Evolutionary conservation across 1,140 invertebrate species (phyloP).

Genomic region (Oppia nitens): DNA sequence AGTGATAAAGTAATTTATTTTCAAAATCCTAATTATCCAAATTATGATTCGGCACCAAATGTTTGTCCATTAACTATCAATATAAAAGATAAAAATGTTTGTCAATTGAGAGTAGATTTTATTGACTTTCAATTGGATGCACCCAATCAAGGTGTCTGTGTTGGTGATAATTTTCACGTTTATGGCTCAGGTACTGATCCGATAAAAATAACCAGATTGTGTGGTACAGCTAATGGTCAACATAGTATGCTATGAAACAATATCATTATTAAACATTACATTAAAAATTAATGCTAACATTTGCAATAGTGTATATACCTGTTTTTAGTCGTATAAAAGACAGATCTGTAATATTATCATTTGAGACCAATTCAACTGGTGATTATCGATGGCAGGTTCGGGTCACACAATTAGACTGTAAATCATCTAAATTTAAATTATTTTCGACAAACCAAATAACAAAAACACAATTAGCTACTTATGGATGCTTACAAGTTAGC

Average conservation of each 20-base stretch:
- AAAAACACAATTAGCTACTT: no score
- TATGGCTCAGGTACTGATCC: slow-evolving; percentile 23
- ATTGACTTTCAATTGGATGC: slow-evolving; percentile 36
- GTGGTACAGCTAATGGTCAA: slow-evolving; percentile 57
- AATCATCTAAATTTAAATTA: no score
- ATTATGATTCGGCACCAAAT: slow-evolving; percentile 19
- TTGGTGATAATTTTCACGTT: slow-evolving; percentile 45
- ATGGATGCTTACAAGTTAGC: no score
- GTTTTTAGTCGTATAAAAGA: no score
- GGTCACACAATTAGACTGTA: no score
- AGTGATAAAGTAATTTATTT: slow-evolving; percentile 2
- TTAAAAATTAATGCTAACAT: neutral
- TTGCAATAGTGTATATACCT: no score
- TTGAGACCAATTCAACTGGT: no score
- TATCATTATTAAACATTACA: no score
- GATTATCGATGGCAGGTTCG: no score
- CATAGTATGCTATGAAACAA: slow-evolving; percentile 45
- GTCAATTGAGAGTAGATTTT: slow-evolving; percentile 44
- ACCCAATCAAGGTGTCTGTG: slow-evolving; percentile 44
- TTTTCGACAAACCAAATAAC: no score
- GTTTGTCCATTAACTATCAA: slow-evolving; percentile 42
- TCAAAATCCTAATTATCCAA: slow-evolving; percentile 1
- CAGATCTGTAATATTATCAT: no score
- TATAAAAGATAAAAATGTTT: slow-evolving; percentile 37
- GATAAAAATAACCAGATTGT: slow-evolving; percentile 47